Evolutionary conservation across 2,113 vertebrate genomes (phyloP).

Genomic region (Gasterosteus nipponicus): DNA sequence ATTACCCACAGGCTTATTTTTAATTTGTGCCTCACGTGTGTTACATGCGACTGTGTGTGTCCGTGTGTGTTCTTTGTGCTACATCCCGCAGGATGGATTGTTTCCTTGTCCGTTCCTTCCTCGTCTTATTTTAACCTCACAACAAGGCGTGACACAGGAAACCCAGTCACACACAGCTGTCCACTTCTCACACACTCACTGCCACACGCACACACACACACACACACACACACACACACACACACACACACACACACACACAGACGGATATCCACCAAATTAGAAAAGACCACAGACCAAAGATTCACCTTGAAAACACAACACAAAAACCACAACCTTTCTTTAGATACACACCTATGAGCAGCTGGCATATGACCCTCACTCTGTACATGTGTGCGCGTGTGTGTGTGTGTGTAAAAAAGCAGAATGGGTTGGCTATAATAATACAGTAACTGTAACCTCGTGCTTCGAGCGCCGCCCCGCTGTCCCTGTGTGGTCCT

Average conservation of each 20-base stretch:
- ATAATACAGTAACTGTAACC: no score
- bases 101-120: constrained; percentile 77
- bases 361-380: constrained; percentile 33
- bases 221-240: constrained; percentile 13
- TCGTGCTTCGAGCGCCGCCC: no score
- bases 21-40: not conserved
- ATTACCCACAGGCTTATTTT: not conserved
- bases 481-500: constrained; percentile 56
- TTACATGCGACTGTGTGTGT: not conserved
- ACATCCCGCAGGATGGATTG: constrained; percentile 71
- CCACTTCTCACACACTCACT: constrained; percentile 10
- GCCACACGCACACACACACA: constrained; percentile 18
- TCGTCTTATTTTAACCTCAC: constrained; percentile 75
- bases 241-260: constrained; percentile 5
- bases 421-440: constrained; percentile 16
- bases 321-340: constrained; percentile 39
- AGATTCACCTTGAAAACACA: constrained; percentile 40
- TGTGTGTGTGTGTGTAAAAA: constrained; percentile 17
- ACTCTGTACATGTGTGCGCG: not conserved
- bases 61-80: constrained; percentile 15
- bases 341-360: constrained; percentile 26
- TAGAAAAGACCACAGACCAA: constrained; percentile 5
- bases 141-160: constrained; percentile 53
- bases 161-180: constrained; percentile 39
- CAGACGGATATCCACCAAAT: constrained; percentile 12